A percentile compares a stretch with the other conserved stretches of the same genome.
Conservation (phyloP, 2,888 invertebrate species). For the Proisotoma minuta region DNA sequence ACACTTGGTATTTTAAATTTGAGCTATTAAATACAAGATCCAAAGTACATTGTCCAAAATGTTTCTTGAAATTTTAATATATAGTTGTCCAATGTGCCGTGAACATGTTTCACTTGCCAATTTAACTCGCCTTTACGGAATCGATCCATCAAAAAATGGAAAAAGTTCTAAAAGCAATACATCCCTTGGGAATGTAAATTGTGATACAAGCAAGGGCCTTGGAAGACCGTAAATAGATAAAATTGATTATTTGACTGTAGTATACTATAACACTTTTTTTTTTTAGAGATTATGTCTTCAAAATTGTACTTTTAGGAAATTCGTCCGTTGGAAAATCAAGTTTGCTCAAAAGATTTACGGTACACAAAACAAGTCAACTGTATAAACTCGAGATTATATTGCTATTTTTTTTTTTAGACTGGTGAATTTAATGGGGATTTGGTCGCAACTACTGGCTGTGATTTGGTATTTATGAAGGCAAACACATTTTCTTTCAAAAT, state of each 20-base stretch:
- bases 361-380: background rate
- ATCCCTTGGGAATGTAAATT: background rate
- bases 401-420: conserved; percentile 18
- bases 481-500: background rate
- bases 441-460: conserved; percentile 40
- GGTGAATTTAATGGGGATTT: conserved; percentile 29
- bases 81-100: conserved; percentile 33
- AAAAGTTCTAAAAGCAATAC: background rate
- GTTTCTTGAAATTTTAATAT: background rate
- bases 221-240: conserved; percentile 26
- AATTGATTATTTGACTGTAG: too few species aligned
- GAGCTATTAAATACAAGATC: background rate
- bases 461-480: conserved; percentile 29
- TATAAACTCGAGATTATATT: background rate
- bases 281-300: conserved; percentile 30
- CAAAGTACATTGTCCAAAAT: background rate
- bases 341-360: conserved; percentile 28
- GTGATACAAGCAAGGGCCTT: background rate
- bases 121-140: conserved; percentile 30
- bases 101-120: conserved; percentile 21
- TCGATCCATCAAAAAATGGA: conserved; percentile 24
- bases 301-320: conserved; percentile 28
- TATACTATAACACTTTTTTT: too few species aligned
- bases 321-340: conserved; percentile 33
- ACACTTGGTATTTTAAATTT: conserved; percentile 18